Conservation (phyloP, 2,797 vertebrate species). For the Cyclura pinguis region DNA sequence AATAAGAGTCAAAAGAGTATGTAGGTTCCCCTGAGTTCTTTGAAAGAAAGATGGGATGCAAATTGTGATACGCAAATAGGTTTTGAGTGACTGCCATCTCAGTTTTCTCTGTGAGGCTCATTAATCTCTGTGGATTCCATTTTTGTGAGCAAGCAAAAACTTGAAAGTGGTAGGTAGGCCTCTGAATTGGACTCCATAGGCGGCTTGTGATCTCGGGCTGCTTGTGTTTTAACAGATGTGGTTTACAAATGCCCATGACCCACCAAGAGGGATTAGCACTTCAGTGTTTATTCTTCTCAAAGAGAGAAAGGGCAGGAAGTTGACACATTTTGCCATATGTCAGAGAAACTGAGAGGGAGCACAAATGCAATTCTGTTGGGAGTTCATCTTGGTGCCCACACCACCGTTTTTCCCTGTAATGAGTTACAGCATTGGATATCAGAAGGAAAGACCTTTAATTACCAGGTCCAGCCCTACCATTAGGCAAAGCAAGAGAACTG, state of each 20-base stretch:
- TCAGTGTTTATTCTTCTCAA: slow-evolving; percentile 39
- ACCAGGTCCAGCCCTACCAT: too few relatives aligned
- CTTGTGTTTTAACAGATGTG: slow-evolving; percentile 44
- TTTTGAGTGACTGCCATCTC: not conserved
- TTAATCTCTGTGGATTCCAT: not conserved
- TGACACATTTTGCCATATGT: slow-evolving; percentile 36
- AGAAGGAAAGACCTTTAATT: too few relatives aligned
- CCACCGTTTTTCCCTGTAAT: not conserved
- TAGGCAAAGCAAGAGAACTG: too few relatives aligned
- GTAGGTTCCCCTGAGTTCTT: not conserved
- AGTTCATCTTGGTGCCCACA: too few relatives aligned
- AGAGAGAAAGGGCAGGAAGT: slow-evolving; percentile 38
- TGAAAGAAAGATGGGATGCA: not conserved
- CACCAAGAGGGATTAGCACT: slow-evolving; percentile 32
- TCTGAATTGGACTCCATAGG: slow-evolving; percentile 30
- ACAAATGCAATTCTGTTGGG: not conserved
- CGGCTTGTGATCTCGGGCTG: slow-evolving; percentile 31
- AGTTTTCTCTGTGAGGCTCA: slow-evolving; percentile 4
- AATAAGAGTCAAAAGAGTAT: not conserved
- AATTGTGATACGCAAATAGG: not conserved
- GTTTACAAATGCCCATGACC: slow-evolving; percentile 43
- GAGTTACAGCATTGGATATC: not conserved
- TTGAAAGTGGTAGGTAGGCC: not conserved
- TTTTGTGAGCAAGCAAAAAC: slow-evolving; percentile 22
- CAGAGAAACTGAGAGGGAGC: slow-evolving; percentile 35